Base-by-base conservation (phyloP, 2,797 vertebrate species). In the Macropodus opercularis region DNA sequence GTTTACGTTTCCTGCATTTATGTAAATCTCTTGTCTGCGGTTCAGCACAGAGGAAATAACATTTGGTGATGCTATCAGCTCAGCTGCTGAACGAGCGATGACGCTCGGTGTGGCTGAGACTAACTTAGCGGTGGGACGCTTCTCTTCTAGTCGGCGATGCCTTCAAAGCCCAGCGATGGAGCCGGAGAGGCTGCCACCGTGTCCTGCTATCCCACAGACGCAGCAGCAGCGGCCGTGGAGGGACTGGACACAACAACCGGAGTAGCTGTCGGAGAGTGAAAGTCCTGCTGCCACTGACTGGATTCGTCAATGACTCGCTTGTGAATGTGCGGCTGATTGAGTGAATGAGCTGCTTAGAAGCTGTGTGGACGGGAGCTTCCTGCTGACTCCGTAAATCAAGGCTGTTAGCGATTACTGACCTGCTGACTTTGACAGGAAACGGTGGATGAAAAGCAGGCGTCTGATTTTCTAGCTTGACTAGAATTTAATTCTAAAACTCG, bases 181-280 rank as follows among this genome's bases (percentile, higher is more conserved):
- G 57, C 12, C 80, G 58, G 71, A 80, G 80, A 48, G 70, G 69
- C 73, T 69, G 64, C 67, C 66, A 29, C 65, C 19, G 26, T 11
- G 56, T 56, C 62, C 50, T 1, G 48, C 66, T 63, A 64, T 76
- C 78, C 78, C 72, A 56, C 60, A 4, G 59, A 58, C 62, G 41
- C 36, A 18, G 69, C 69, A 52, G 75, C 69, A 38, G 17, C 38
- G 63, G 51, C 69, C 54, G 53, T 39, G 56, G 52, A 61, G 55
- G 31, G 22, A 51, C 46, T 29, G n/a, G n/a, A n/a, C n/a, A n/a
- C n/a, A n/a, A n/a, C n/a, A n/a, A n/a, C n/a, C n/a, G n/a, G n/a
- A n/a, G n/a, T n/a, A n/a, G n/a, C n/a, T n/a, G n/a, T n/a, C n/a
- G n/a, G n/a, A n/a, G n/a, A n/a, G n/a, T n/a, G n/a, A n/a, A n/a